Base-by-base conservation (phyloP, 2,888 invertebrate species). In the Chouioia cunea region DNA sequence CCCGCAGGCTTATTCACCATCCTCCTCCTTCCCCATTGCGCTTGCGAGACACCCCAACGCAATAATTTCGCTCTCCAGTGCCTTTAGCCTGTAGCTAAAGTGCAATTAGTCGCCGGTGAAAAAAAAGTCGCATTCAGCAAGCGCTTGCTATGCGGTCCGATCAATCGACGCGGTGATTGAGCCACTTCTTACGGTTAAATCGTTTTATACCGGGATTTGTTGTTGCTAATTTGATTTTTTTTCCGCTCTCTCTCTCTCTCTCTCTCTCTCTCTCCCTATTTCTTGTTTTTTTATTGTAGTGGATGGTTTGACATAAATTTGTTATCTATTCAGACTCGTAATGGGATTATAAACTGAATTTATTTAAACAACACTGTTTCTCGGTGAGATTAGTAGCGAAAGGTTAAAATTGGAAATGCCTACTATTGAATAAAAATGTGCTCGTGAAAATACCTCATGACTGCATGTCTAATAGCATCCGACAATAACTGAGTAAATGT, bases 41-140 rank as follows among this genome's bases (percentile, higher is more conserved):
- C 64, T 74, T 56, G 18, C 44, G 46, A 70, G 75, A 74, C 76
- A 74, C 77, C 72, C 71, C 77, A 65, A 77, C 70, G 78, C 76
- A 77, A 80, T 81, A 77, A 80, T 81, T 78, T 77, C 70, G 73
- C 69, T 65, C 50, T 77, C 73, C 72, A 76, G 78, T 75, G 76
- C 27, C 27, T 27, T 77, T 77, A 77, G 76, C 64, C 36, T 46
- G 22, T 56, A 75, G 77, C 79, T 77, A 78, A 79, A 80, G 76
- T 75, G 77, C 79, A 81, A 82, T 82, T 82, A 81, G 76, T 69
- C 62, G 27, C 6, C 12, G 62, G 47, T 6, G 44, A 50, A 73
- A 70, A 75, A 6, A 78, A 77, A 75, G 62, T 62, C 65, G 27
- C 47, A 59, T 65, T 58, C 67, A 58, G 18, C 10, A 14, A 18